Evolutionary conservation across 2,888 invertebrate species (phyloP).

Genomic region (Poecilobothrus nobilitatus): DNA sequence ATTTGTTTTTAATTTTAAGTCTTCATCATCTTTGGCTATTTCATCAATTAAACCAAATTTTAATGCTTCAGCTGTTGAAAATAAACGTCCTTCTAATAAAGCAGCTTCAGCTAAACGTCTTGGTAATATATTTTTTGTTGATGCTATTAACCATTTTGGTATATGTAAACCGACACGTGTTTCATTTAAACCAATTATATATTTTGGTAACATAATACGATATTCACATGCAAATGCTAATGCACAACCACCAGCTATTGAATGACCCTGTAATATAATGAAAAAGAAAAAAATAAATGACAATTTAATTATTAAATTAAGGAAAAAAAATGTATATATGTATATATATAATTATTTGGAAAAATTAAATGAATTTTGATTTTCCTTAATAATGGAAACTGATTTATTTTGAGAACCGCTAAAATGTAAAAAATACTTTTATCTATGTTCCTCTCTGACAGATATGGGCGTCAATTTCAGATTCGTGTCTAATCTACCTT

Average conservation of each 20-base stretch:
- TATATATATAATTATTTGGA: too few relatives aligned
- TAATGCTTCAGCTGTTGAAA: slow-evolving; percentile 61
- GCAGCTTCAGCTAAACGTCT: slow-evolving; percentile 59
- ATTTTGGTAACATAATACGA: slow-evolving; percentile 66
- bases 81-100: slow-evolving; percentile 59
- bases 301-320: neutral
- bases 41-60: slow-evolving; percentile 67
- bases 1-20: slow-evolving; percentile 54
- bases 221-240: slow-evolving; percentile 69
- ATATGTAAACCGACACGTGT: slow-evolving; percentile 66
- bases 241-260: slow-evolving; percentile 71
- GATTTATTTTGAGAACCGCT: too few relatives aligned
- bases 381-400: too few relatives aligned
- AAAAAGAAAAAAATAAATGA: too few relatives aligned
- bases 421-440: too few relatives aligned
- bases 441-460: too few relatives aligned
- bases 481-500: too few relatives aligned
- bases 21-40: slow-evolving; percentile 54
- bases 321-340: too few relatives aligned
- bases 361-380: too few relatives aligned
- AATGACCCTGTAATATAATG: slow-evolving; percentile 53
- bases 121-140: slow-evolving; percentile 52
- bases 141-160: slow-evolving; percentile 58
- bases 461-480: too few relatives aligned
- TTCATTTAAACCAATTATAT: slow-evolving; percentile 74